These are phyloP conservation scores for Okamejei kenojei DNA, from an alignment of 2,797 vertebrate species.

Conservation along the genomic window DNA sequence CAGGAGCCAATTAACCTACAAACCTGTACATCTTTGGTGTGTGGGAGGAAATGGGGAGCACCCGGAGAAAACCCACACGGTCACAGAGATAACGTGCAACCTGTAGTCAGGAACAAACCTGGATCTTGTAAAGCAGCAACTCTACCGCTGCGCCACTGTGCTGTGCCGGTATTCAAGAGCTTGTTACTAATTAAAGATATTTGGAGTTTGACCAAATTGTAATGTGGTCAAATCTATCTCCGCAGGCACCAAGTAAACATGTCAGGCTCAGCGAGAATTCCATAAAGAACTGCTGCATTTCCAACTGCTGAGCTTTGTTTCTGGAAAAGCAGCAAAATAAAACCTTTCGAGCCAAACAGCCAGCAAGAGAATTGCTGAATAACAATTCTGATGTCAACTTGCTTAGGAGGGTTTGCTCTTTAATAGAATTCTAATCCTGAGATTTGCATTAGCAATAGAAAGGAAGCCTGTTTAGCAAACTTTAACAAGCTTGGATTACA, in stretches of 20 bases:
- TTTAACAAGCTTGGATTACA: conserved; percentile 13
- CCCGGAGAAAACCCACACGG: too few species aligned
- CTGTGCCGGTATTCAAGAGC: neutral
- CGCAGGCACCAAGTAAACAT: neutral
- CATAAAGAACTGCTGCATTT: neutral
- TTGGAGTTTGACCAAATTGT: neutral
- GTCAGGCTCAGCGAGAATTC: neutral
- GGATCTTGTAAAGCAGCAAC: too few species aligned
- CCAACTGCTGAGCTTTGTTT: neutral
- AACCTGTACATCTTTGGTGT: too few species aligned
- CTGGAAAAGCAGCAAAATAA: neutral
- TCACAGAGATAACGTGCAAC: too few species aligned
- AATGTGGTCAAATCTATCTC: neutral
- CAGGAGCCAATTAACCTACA: too few species aligned
- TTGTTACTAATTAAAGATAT: neutral
- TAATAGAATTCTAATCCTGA: conserved; percentile 3
- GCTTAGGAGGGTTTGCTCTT: neutral
- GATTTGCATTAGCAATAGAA: neutral
- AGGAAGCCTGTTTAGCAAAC: neutral
- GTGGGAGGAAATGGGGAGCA: too few species aligned
- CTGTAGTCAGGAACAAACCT: too few species aligned
- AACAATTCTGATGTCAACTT: conserved; percentile 3
- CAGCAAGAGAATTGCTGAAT: conserved; percentile 1
- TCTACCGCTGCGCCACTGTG: too few species aligned
- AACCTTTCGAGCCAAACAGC: neutral